Percentiles rank a stretch among this genome's conserved stretches.
Conservation (phyloP, 2,888 invertebrate species). For the Cephus pulcher region DNA sequence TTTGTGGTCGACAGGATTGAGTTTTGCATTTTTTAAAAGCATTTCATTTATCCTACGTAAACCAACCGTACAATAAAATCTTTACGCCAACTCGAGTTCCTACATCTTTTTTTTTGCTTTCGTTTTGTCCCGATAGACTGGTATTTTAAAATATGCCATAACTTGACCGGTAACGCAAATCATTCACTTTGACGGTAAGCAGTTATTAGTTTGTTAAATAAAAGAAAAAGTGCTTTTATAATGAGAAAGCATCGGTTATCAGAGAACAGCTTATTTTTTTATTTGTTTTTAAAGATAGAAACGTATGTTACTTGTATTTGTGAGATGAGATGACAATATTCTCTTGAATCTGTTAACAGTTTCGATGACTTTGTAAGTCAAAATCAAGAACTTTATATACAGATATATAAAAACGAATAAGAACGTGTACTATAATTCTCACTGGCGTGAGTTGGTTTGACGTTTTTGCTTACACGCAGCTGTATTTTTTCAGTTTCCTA, state of each 20-base stretch:
- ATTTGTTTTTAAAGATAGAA: neutral
- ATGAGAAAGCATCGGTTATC: neutral
- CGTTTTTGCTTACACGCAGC: neutral
- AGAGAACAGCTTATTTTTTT: neutral
- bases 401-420: neutral
- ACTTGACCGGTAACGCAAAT: neutral
- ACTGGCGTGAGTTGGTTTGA: neutral
- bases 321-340: neutral
- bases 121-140: no score
- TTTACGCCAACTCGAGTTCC: no score
- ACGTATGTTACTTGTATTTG: neutral
- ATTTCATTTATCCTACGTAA: no score
- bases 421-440: neutral
- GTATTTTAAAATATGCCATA: neutral
- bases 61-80: no score
- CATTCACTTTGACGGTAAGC: neutral
- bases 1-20: no score
- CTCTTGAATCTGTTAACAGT: neutral
- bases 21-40: no score
- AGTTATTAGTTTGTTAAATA: neutral
- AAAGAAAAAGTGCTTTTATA: neutral
- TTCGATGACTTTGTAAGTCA: neutral
- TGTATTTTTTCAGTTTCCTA: neutral
- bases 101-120: no score
- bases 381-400: neutral